phyloP scores from a whole-genome alignment of 2,888 invertebrate genomes.

The Boloria selene region DNA sequence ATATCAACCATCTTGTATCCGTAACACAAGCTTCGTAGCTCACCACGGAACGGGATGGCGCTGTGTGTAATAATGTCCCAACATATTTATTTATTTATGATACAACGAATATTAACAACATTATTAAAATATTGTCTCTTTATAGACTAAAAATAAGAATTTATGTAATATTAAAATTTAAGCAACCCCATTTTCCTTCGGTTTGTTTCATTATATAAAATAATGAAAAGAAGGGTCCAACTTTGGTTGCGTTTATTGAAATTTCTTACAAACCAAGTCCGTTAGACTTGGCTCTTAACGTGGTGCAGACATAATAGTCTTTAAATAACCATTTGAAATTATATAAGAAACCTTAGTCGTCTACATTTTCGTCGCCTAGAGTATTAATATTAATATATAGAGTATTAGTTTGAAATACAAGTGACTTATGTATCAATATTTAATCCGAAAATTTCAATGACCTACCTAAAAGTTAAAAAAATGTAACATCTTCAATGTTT shows the following conservation, averaged over 20 bases:
- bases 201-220: conserved; percentile 20
- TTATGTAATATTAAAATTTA: conserved; percentile 13
- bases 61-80: too few relatives aligned
- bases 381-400: too few relatives aligned
- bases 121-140: background rate
- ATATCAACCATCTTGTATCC: too few relatives aligned
- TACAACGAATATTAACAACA: background rate
- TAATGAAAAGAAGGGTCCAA: conserved; percentile 7
- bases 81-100: too few relatives aligned
- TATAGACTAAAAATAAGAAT: background rate
- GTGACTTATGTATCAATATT: too few relatives aligned
- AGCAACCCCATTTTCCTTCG: conserved; percentile 3
- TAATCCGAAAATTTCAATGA: too few relatives aligned
- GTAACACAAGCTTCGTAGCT: too few relatives aligned
- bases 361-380: too few relatives aligned
- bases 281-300: background rate
- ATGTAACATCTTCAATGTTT: too few relatives aligned
- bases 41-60: too few relatives aligned
- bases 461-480: too few relatives aligned
- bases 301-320: background rate
- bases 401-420: too few relatives aligned
- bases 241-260: conserved; percentile 20
- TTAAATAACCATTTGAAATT: background rate
- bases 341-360: background rate
- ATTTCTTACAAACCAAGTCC: conserved; percentile 8